Evolutionary conservation across 2,797 vertebrate genomes (phyloP), one percentile per base, ranked within the genome.

Genomic region (Salmo trutta): DNA sequence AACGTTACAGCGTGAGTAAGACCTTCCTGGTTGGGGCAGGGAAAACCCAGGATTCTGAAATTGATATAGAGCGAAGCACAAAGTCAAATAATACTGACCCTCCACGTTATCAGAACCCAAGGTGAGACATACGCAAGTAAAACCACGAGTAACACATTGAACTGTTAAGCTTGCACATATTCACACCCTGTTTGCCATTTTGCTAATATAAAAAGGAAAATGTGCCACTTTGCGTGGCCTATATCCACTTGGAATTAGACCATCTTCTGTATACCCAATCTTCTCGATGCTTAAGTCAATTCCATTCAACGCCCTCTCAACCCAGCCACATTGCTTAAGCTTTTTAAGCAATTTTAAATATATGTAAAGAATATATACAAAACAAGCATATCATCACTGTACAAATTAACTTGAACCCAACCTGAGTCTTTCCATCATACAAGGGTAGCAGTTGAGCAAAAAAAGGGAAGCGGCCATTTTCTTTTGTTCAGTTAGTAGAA

Each of bases 281-380:
- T 74, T 33, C 66, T 41, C 56, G 33, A 77, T 6, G 21, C 70
- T n/a, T 21, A 73, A 56, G 70, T 77, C n/a, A 71, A 31, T 77
- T 79, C 59, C 66, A 19, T 52, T 73, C 69, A 47, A 77, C 17
- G n/a, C 54, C 83, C 85, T 53, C 75, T 12, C 51, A 16, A 79
- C 82, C 75, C 70, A 59, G 56, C 72, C 31, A 73, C 73, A 79
- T 76, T 79, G 83, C 86, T 88, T 73, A 81, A 90, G 87, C 84
- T 74, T 74, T 83, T 86, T 74, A 79, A 83, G 88, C 82, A 85
- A 84, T 87, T 87, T 93, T 93, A 94, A 94, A 93, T 93, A 92
- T 88, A 93, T 53, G 86, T 87, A 87, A 88, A 80, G 88, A 92
- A 89, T 94, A 94, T 95, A 83, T 95, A 94, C 92, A 89, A 82